Base-by-base conservation (phyloP, 2,113 vertebrate species). In the Perca fluviatilis region DNA sequence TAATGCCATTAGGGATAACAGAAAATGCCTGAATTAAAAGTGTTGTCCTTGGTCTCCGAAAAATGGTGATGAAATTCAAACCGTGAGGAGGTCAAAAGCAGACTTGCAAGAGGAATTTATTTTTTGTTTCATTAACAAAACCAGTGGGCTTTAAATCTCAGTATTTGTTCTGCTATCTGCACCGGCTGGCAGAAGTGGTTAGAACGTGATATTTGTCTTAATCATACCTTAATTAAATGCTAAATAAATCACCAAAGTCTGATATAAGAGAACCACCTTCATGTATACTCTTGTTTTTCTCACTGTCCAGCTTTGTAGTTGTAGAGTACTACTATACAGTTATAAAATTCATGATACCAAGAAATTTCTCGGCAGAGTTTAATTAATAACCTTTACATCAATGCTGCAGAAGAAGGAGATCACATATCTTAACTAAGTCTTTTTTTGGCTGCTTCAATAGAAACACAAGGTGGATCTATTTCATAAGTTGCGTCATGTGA, bases 401-500 rank as follows among this genome's bases (percentile, higher is more conserved):
- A 81, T 76, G 5, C 27, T 56, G 21, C 19, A 54, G n/a, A 2
- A n/a, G n/a, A n/a, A 30, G 50, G 14, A 69, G 11, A n/a, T 70
- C 27, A 51, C 27, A 53, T 64, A 1, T 65, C 16, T 53, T 36
- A 19, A 72, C 25, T 16, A 11, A 60, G 16, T 23, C 13, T 74
- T 77, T 63, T 61, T 83, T 50, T 68, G 76, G 13, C 73, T 79
- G 30, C 63, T 51, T 67, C 70, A 21, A 81, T 88, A 99, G 98
- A 99, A 98, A 92, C 97, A 99, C 90, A 99, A 98, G 90, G 96
- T 98, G 84, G 98, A 99, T 93, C 97, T 99, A 68, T 99, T 99
- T 95, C 98, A 97, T 95, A 99, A 99, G 62, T 95, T 99, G 51
- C 97, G 98, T 25, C 98, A 99, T 80, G 98, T 99, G 95, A 99